Evolutionary conservation across 1,140 invertebrate species (phyloP), one percentile per base, ranked within the genome.

Genomic region (Coelopa frigida): DNA sequence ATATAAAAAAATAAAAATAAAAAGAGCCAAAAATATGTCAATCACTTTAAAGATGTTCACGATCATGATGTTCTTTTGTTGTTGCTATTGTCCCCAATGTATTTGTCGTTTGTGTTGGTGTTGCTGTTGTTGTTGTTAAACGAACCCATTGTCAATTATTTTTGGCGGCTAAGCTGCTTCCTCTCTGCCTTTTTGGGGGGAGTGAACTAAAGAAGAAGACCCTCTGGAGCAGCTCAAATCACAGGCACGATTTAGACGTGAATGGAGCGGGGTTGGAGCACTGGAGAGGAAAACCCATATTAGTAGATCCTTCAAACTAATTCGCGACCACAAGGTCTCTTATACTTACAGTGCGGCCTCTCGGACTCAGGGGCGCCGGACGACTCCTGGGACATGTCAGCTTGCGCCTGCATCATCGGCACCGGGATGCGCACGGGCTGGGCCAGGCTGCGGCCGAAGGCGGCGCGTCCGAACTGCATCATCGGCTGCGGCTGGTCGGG

Each of bases 191-290:
- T n/a, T n/a, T n/a, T n/a, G n/a, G n/a, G n/a, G n/a, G n/a, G n/a
- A n/a, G n/a, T n/a, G n/a, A n/a, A n/a, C n/a, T n/a, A n/a, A n/a
- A n/a, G n/a, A n/a, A n/a, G 27, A 8, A 14, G 27, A 14, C 27
- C 8, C 27, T 29, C 27, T 29, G 23, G 27, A 46, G 54, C 76
- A 78, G 27, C 72, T 71, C 57, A 78, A 81, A 59, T 79, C 76
- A 59, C 79, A 81, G 45, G 75, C 72, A 55, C 76, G 78, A 53
- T 78, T 79, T 44, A 80, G 74, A 54, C 78, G n/a, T n/a, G n/a
- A n/a, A n/a, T n/a, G 26, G 79, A 82, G 58, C 80, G 75, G 52
- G 80, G 79, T 57, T 82, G 80, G 18, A 82, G 74, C 66, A 75
- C 80, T 82, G 68, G 10, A 70, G 62, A 42, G 48, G 8, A 36